Percentiles rank a stretch among this genome's conserved stretches.
These are phyloP conservation scores for Metridium senile DNA, from an alignment of 92 coral and sea anemone genomes.

Conservation along the genomic window DNA sequence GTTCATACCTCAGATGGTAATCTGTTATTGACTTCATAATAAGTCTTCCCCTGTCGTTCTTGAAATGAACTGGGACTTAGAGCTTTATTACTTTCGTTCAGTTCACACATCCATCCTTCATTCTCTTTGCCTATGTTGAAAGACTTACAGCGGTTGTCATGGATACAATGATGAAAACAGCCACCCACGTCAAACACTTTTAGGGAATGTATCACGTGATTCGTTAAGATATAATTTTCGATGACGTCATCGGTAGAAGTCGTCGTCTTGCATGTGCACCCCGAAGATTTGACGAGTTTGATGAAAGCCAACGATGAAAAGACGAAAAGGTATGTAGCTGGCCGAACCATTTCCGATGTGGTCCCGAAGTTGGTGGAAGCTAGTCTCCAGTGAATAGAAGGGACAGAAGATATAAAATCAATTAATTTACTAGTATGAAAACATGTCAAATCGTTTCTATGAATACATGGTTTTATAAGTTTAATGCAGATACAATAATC, in stretches of 20 bases:
- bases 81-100: slow-evolving; percentile 13
- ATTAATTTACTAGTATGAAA: not conserved
- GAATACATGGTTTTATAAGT: too few relatives aligned
- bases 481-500: too few relatives aligned
- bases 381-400: not conserved
- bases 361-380: not conserved
- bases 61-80: not conserved
- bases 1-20: slow-evolving; percentile 15
- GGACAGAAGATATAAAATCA: not conserved
- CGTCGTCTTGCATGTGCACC: slow-evolving; percentile 28
- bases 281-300: not conserved
- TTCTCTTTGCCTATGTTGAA: slow-evolving; percentile 5
- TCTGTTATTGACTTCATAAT: slow-evolving; percentile 24
- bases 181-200: slow-evolving; percentile 18
- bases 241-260: slow-evolving; percentile 19
- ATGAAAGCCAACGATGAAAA: not conserved
- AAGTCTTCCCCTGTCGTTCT: not conserved
- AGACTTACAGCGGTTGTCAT: slow-evolving; percentile 19
- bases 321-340: not conserved
- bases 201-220: slow-evolving; percentile 21
- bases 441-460: not conserved
- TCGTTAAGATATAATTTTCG: slow-evolving; percentile 4
- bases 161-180: slow-evolving; percentile 28
- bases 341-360: slow-evolving; percentile 3
- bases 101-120: slow-evolving; percentile 14